Evolutionary conservation across 2,113 vertebrate species (phyloP).

Genomic region (Cyanoderma ruficeps): DNA sequence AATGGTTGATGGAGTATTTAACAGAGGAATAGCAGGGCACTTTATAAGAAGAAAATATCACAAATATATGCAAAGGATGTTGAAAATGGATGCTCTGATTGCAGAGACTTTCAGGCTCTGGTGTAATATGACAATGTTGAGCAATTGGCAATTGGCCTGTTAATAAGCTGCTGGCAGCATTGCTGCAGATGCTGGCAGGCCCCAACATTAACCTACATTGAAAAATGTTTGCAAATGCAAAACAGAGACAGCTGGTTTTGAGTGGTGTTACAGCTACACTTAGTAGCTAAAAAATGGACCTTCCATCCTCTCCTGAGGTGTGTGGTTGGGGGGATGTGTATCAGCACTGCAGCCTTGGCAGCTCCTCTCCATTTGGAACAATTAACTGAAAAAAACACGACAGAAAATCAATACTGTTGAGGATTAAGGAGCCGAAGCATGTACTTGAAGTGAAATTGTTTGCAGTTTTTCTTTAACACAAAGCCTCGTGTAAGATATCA

Average conservation of each 20-base stretch:
- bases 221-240: not conserved
- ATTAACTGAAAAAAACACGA: conserved; percentile 8
- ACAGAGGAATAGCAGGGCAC: not conserved
- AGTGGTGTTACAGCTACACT: not conserved
- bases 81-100: not conserved
- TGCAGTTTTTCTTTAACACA: not conserved
- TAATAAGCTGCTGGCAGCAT: not conserved
- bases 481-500: not conserved
- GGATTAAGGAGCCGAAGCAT: not conserved
- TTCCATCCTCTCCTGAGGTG: not conserved
- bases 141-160: not conserved
- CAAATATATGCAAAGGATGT: not conserved
- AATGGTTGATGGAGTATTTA: not conserved
- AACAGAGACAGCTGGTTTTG: not conserved
- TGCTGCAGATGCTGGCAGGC: not conserved
- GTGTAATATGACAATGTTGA: not conserved
- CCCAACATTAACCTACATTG: not conserved
- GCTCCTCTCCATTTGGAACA: not conserved
- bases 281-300: not conserved
- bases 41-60: not conserved
- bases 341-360: not conserved
- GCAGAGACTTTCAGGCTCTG: not conserved
- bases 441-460: not conserved
- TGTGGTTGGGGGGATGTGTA: not conserved
- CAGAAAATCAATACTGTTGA: conserved; percentile 23